Conservation (phyloP, 1,140 invertebrate genomes). For the Zaprionus inermis region DNA sequence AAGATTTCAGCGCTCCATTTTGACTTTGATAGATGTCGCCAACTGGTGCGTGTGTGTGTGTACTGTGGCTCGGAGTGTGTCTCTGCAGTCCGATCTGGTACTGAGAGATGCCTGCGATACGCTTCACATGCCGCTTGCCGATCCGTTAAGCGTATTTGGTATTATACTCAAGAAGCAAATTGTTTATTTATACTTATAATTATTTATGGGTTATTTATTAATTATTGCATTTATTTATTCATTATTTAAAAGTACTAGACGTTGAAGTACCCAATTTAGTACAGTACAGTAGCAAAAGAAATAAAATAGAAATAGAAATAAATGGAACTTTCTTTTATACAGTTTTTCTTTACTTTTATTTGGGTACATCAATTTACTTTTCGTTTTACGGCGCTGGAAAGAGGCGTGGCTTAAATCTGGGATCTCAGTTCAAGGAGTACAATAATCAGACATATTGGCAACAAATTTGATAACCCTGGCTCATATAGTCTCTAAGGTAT, state of each 20-base stretch:
- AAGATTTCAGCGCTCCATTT: constrained; percentile 67
- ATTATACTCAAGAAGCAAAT: not conserved
- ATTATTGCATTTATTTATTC: too few species aligned
- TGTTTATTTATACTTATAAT: not conserved
- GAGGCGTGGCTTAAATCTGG: too few species aligned
- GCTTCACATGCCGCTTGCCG: constrained; percentile 29
- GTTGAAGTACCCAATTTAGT: too few species aligned
- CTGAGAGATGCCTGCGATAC: constrained; percentile 23
- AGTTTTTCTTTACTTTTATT: too few species aligned
- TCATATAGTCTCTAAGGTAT: not conserved
- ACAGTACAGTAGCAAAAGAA: too few species aligned
- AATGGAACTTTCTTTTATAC: too few species aligned
- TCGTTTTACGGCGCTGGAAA: too few species aligned
- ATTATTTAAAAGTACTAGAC: too few species aligned
- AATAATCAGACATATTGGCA: not conserved
- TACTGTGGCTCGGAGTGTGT: constrained; percentile 10
- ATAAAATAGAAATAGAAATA: too few species aligned
- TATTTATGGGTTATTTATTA: not conserved
- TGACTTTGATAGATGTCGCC: constrained; percentile 77
- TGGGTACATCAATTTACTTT: too few species aligned
- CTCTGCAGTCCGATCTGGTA: constrained; percentile 2
- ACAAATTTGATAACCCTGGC: not conserved
- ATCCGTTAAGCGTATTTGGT: constrained; percentile 20
- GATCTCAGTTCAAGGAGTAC: not conserved
- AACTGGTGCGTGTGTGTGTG: constrained; percentile 7